Conservation (phyloP, 2,113 vertebrate species). For the Lontra canadensis region DNA sequence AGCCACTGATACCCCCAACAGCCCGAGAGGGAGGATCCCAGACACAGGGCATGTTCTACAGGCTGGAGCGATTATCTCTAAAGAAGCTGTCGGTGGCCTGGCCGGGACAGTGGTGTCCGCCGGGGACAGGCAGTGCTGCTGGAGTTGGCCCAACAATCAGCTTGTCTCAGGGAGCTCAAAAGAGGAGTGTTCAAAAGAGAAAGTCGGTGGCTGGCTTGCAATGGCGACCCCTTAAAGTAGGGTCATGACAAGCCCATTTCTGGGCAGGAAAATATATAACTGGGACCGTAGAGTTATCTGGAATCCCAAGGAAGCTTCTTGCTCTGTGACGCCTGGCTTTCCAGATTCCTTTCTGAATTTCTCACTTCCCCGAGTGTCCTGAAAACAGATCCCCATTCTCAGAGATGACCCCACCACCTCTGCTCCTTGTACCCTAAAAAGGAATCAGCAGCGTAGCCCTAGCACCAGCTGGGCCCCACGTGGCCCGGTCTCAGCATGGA, state of each 20-base stretch:
- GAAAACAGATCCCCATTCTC: not conserved
- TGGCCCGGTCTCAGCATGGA: not conserved
- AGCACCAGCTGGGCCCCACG: not conserved
- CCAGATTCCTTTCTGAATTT: not conserved
- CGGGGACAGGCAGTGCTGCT: not conserved
- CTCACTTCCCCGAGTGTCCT: not conserved
- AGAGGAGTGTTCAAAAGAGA: not conserved
- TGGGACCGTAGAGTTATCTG: not conserved
- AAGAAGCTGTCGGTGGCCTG: not conserved
- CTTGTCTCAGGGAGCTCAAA: not conserved
- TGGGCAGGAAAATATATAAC: not conserved
- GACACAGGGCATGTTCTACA: not conserved
- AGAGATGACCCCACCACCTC: no score
- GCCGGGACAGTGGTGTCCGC: not conserved
- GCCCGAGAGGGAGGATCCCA: no score
- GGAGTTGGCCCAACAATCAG: not conserved
- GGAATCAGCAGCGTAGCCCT: not conserved
- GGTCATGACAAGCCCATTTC: not conserved
- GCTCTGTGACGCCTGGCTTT: not conserved
- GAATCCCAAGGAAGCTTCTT: not conserved
- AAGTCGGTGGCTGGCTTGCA: not conserved
- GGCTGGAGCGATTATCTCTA: accelerated
- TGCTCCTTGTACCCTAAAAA: not conserved
- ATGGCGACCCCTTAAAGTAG: not conserved
- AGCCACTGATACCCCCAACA: not conserved